Base-by-base conservation (phyloP, 2,888 invertebrate species). In the Apamea sordens region DNA sequence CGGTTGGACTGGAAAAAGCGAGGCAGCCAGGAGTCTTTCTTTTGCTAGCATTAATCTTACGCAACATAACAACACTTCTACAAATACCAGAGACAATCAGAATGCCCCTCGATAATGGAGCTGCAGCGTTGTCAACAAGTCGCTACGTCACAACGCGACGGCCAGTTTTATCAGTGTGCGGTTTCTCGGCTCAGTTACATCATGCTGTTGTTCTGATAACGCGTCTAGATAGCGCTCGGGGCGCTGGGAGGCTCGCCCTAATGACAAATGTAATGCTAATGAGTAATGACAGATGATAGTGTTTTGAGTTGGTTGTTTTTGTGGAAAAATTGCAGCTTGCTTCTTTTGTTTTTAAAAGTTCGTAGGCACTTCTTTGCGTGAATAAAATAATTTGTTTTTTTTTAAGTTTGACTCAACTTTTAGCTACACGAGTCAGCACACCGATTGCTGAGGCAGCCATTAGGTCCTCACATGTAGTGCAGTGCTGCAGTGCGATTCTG, bases 181-280 rank as follows among this genome's bases (percentile, higher is more conserved):
- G 79, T 50, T 76, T 79, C 79, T 63, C 53, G 65, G 2, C 18
- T 44, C 36, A 61, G 47, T 85, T 86, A 86, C 85, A 85, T 85
- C 84, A 86, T 86, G 70, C 63, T 67, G 61, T 70, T 71, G 36
- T 56, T 28, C 7, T 50, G 73, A 68, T 79, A 79, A 72, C 53
- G 59, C 7, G n/a, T 44, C 0, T 32, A 32, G 41, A 56, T 65
- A n/a, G 72, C 7, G 18, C 13, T n/a, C 11, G 56, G 73, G 75
- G 68, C 50, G 18, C 13, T 32, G 2, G 86, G 85, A 84, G 85
- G 85, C 85, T 85, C 84, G 85, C 41, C 84, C 32, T 73, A 21
- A 13, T 47, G 47, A 76, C 41, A 36, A 6, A 36, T 36, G 36
- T 36, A 36, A 32, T 32, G 36, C 36, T 11, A 47, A 24, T 36